Conservation (phyloP, 2,888 invertebrate species). For the Leucophora obtusa region DNA sequence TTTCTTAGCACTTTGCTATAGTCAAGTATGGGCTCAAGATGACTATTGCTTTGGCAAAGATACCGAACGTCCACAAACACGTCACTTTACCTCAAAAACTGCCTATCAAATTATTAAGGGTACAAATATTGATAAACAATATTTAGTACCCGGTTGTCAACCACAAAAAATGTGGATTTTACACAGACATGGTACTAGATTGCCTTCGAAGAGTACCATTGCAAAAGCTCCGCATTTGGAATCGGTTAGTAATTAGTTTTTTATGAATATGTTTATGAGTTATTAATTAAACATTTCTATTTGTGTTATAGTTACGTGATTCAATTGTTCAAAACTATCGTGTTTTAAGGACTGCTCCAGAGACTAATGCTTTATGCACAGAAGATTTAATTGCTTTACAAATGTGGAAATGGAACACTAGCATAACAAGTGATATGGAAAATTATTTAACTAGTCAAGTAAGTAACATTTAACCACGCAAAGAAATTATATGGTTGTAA, state of each 20-base stretch:
- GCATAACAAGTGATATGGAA: conserved; percentile 81
- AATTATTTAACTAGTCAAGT: conserved; percentile 81
- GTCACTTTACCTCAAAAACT: conserved; percentile 85
- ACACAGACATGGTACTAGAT: conserved; percentile 84
- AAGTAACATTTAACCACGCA: conserved; percentile 40
- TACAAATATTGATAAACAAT: conserved; percentile 80
- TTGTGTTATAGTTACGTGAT: conserved; percentile 76
- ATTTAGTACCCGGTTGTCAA: conserved; percentile 84
- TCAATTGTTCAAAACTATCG: conserved; percentile 85
- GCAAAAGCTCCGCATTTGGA: conserved; percentile 80
- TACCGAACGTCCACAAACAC: conserved; percentile 73
- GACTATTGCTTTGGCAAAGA: conserved; percentile 77
- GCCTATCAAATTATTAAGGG: conserved; percentile 86
- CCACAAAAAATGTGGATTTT: conserved; percentile 87
- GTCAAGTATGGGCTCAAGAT: conserved; percentile 67
- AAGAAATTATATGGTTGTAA: no score
- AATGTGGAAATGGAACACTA: conserved; percentile 84
- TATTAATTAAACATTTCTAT: background rate
- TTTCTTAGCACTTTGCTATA: conserved; percentile 66
- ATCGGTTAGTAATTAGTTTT: conserved; percentile 78
- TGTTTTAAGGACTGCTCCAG: conserved; percentile 78
- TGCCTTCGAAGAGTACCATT: conserved; percentile 82
- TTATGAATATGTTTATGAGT: background rate
- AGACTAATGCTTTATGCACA: conserved; percentile 82
- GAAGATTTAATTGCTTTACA: conserved; percentile 84